Evolutionary conservation across 1,140 invertebrate species (phyloP), one percentile per base, ranked within the genome.

Genomic region (Campodea augens): DNA sequence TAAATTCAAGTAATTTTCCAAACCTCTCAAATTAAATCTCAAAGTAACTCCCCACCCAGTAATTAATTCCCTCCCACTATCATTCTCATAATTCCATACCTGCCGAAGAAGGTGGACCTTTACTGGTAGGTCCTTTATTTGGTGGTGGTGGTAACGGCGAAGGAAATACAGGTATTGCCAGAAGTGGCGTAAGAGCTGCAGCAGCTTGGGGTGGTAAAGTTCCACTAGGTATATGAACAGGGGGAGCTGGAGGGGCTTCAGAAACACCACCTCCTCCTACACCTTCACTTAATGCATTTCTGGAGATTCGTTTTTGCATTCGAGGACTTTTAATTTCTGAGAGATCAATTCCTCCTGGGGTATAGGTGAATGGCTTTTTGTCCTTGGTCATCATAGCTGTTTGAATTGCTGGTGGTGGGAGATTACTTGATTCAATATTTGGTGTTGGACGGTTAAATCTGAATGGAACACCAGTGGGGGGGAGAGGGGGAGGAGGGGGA

Each of bases 341-440:
- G 21, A 93, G 66, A 60, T 93, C 86, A 38, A 93, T 69, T 43
- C 88, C 88, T 12, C 83, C 83, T 2, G 87, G 88, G 13, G 87
- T 90, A 58, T 93, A 93, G 2, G 88, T 92, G 59, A 92, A 93
- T 1, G 88, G 88, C 58, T 88, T 91, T 61, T 91, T 93, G 58
- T 93, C 88, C 65, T 90, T 88, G 49, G 81, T 87, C 74, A 88
- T 77, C 84, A 92, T 88, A 4, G 87, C 85, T 55, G 87, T 87
- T 57, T 90, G 84, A 23, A 93, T 81, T 39, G 83, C 85, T 36
- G 80, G 75, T 45, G 87, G 88, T 38, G 87, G 82, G 57, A n/a
- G n/a, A n/a, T n/a, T n/a, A n/a, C n/a, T n/a, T 39, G 19, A 20
- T 7, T 38, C 5, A 38, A 40, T 29, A 47, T 43, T 52, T 52